A percentile compares a stretch with the other conserved stretches of the same genome.
Evolutionary conservation across 2,888 invertebrate species (phyloP).

Genomic region (Hypercompe scribonia): DNA sequence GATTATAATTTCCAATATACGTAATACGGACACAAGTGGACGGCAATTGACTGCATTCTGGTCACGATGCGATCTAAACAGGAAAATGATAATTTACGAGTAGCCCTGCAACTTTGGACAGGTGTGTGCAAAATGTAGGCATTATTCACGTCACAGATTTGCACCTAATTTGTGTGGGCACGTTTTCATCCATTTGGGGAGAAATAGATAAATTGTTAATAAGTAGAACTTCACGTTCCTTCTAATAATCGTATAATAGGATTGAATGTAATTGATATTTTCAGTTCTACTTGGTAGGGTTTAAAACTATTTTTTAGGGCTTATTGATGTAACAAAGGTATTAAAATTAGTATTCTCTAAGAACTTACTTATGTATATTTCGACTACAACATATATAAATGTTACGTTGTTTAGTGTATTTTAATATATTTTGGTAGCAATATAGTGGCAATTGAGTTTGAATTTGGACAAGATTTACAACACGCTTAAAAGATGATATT

Average conservation of each 20-base stretch:
- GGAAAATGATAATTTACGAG: conserved; percentile 66
- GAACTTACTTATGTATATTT: no score
- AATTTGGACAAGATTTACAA: no score
- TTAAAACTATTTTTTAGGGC: no score
- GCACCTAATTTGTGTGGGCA: conserved; percentile 41
- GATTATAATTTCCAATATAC: conserved; percentile 18
- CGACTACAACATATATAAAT: no score
- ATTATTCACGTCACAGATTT: conserved; percentile 46
- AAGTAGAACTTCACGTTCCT: background rate
- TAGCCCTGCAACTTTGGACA: conserved; percentile 56
- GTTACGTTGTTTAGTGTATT: no score
- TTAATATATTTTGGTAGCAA: no score
- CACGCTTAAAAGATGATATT: no score
- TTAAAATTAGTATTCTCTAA: no score
- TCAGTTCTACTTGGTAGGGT: no score
- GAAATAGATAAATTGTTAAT: conserved; percentile 3
- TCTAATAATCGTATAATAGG: background rate
- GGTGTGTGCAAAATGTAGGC: conserved; percentile 60
- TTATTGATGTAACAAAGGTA: no score
- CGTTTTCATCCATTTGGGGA: conserved; percentile 31
- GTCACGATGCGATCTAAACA: conserved; percentile 68
- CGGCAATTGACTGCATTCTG: conserved; percentile 61
- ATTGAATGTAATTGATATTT: background rate
- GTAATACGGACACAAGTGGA: conserved; percentile 34
- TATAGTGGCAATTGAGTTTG: no score